Evolutionary conservation across 2,797 vertebrate genomes (phyloP).

Genomic region (Tympanoctomys barrerae): DNA sequence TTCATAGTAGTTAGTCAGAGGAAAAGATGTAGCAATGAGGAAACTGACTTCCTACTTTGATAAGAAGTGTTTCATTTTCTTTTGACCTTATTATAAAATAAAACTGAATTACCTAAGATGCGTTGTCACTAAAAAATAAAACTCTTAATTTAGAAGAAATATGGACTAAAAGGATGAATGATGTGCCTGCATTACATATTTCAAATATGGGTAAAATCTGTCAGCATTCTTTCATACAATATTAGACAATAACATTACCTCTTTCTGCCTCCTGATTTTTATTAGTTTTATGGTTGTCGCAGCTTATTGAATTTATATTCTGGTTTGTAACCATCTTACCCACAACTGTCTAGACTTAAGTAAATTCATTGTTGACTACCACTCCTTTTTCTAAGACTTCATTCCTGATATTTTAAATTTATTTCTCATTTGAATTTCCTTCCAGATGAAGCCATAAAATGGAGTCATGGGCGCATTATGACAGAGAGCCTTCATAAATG

Average conservation of each 20-base stretch:
- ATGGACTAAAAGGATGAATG: neutral
- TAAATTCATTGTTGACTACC: neutral
- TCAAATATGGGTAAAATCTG: neutral
- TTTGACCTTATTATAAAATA: neutral
- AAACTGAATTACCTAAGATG: neutral
- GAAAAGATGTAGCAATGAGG: too few species aligned
- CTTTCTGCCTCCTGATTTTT: neutral
- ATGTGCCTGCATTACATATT: neutral
- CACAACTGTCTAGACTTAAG: neutral
- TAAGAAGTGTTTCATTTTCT: neutral
- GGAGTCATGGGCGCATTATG: neutral
- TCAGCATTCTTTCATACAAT: neutral
- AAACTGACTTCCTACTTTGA: neutral
- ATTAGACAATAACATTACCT: neutral
- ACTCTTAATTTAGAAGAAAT: neutral
- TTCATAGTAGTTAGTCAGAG: too few species aligned
- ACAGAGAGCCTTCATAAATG: neutral
- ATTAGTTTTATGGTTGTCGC: neutral
- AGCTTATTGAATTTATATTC: neutral
- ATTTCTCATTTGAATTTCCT: neutral
- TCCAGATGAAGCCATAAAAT: neutral
- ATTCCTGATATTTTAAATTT: neutral
- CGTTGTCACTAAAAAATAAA: neutral
- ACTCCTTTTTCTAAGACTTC: neutral
- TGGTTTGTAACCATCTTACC: neutral